Evolutionary conservation across 2,113 vertebrate genomes (phyloP).

Genomic region (Rhabdornis inornatus): DNA sequence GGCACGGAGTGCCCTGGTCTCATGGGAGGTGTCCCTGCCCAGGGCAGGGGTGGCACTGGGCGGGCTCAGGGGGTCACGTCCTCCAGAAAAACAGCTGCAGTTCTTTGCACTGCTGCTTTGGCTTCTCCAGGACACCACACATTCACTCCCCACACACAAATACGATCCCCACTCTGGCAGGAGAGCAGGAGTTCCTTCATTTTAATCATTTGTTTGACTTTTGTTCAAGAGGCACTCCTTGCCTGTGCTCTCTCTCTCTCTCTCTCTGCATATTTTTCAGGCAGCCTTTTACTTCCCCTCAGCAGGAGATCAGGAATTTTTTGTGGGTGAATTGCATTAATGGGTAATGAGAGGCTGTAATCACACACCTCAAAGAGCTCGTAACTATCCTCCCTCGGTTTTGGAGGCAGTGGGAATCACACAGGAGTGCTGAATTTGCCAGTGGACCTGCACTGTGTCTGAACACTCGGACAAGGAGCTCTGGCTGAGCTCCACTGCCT

Average conservation of each 20-base stretch:
- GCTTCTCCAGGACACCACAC: background rate
- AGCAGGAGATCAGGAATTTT: background rate
- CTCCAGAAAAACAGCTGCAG: background rate
- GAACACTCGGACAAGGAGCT: background rate
- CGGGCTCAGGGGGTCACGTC: background rate
- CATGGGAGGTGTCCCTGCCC: background rate
- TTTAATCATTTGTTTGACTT: background rate
- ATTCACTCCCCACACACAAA: background rate
- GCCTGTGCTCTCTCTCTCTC: background rate
- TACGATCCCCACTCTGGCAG: background rate
- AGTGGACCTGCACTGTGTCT: conserved; percentile 2
- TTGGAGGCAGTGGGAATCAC: conserved; percentile 1
- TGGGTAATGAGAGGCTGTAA: conserved; percentile 13
- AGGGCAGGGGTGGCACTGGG: background rate
- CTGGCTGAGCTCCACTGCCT: background rate
- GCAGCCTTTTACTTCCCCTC: background rate
- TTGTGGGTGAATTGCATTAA: background rate
- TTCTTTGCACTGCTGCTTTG: background rate
- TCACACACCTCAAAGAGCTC: conserved; percentile 44
- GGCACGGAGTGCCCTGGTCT: background rate
- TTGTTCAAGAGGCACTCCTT: background rate
- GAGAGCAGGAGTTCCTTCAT: background rate
- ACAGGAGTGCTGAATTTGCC: conserved; percentile 11
- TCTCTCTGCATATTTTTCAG: background rate
- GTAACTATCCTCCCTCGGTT: background rate